Evolutionary conservation across 2,113 vertebrate species (phyloP), one percentile per base, ranked within the genome.

Genomic region (Holacanthus passer): DNA sequence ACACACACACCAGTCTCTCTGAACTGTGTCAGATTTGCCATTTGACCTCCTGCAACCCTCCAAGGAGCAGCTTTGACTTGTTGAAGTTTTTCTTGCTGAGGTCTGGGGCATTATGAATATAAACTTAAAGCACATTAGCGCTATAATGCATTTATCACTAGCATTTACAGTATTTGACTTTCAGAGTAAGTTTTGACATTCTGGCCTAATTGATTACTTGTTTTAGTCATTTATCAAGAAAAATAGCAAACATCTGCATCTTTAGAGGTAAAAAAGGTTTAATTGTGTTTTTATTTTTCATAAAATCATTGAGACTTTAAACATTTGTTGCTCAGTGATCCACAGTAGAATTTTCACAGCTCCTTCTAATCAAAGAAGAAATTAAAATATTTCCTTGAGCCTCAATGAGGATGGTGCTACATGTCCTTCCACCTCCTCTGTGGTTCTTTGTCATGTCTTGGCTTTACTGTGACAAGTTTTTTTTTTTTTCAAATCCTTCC

Each of bases 1-100:
- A 50, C 50, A 63, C 62, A 77, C 41, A 65, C 1, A 31, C 35
- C 16, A 24, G 59, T 24, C 77, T 48, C 20, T 52, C 35, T 70
- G n/a, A 74, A 47, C 37, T 3, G 13, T 60, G 45, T 77, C 76
- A 78, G 47, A 85, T 74, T 77, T 76, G 75, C 48, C 47, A 65
- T 89, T 83, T 86, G 65, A 87, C 76, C 77, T 69, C 35, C 32
- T 66, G 24, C n/a, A 62, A 22, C 39, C 50, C 62, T 63, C 29
- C 1, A 43, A 69, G 35, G 32, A 73, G 55, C 50, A 68, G 45
- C 60, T 67, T 68, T 35, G 50, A 65, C 20, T 48, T 32, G 27
- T 45, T 60, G 16, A 68, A 48, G 27, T 39, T 79, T 16, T 48
- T n/a, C 39, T 78, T 48, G n/a, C 35, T 60, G n/a, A 24, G 19